These are phyloP conservation scores for Brotogeris chrysoptera DNA, from an alignment of 2,797 vertebrate genomes.

Conservation along the genomic window DNA sequence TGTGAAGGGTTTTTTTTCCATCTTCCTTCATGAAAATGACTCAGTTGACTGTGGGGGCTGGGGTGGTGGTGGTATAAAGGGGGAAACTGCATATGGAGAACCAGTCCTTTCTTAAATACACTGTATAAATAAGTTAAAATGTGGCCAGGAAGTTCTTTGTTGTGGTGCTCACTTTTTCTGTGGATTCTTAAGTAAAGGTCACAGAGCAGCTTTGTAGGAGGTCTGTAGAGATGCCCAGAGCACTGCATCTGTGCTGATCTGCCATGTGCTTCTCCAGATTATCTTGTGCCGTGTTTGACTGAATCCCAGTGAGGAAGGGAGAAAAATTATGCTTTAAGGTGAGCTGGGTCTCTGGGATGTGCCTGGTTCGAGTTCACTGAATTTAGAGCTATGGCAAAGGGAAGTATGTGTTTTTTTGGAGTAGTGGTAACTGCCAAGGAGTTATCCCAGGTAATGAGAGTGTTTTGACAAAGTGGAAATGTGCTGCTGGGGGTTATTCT, in stretches of 20 bases:
- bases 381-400: not conserved
- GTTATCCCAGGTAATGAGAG: not conserved
- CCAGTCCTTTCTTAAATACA: fast-evolving
- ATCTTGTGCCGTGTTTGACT: fast-evolving
- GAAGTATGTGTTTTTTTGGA: fast-evolving
- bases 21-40: fast-evolving
- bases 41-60: fast-evolving
- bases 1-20: not conserved
- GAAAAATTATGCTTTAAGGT: fast-evolving
- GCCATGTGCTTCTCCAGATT: fast-evolving
- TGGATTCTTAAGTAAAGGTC: fast-evolving
- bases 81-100: fast-evolving
- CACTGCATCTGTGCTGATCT: not conserved
- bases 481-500: not conserved
- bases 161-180: fast-evolving
- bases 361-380: fast-evolving
- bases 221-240: fast-evolving
- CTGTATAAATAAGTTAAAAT: fast-evolving
- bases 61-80: not conserved
- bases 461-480: not conserved
- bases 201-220: not conserved
- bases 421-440: not conserved
- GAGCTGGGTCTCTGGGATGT: not conserved
- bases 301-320: not conserved
- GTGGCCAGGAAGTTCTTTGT: fast-evolving